Base-by-base conservation (phyloP, 2,797 vertebrate species). In the Acanthurus lineatus region DNA sequence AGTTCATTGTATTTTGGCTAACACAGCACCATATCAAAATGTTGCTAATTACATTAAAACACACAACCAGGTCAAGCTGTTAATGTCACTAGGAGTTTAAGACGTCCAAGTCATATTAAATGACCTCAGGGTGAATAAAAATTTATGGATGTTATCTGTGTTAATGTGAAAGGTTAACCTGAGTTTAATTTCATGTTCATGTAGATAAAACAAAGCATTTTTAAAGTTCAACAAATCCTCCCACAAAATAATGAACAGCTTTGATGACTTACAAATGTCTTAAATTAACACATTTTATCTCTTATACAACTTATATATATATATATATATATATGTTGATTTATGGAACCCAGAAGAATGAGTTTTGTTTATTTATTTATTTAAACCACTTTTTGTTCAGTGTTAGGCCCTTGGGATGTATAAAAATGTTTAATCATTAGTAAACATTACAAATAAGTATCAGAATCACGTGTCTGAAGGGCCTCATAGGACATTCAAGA, bases 361-460 rank as follows among this genome's bases (percentile, higher is more conserved):
- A 32, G 28, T 32, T 32, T 32, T 32, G 28, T 32, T 32, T 4
- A 32, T 32, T 32, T 32, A 32, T 32, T 32, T 32, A 32, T 32
- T 32, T 32, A 32, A 32, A 32, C 28, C 5, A 32, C 28, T 32
- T 32, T 32, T 32, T 32, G 28, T 32, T 32, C 28, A 32, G 28
- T 32, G 28, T 32, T 32, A 4, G 4, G 28, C 28, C 28, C 28
- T 32, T 32, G 28, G 5, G 28, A 32, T 32, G 28, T 32, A 3
- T 32, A 32, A 32, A 32, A 32, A 32, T 32, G 28, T 32, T 32
- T 3, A 32, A 32, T 32, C 28, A 32, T 32, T 32, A 32, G 28
- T 44, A 74, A 51, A 54, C 8, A 53, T 57, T 17, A 7, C 11
- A 71, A 22, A 7, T 10, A 16, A 62, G 64, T 45, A n/a, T 74